phyloP scores from a whole-genome alignment of 2,888 invertebrate species.

The Microplitis manilae region DNA sequence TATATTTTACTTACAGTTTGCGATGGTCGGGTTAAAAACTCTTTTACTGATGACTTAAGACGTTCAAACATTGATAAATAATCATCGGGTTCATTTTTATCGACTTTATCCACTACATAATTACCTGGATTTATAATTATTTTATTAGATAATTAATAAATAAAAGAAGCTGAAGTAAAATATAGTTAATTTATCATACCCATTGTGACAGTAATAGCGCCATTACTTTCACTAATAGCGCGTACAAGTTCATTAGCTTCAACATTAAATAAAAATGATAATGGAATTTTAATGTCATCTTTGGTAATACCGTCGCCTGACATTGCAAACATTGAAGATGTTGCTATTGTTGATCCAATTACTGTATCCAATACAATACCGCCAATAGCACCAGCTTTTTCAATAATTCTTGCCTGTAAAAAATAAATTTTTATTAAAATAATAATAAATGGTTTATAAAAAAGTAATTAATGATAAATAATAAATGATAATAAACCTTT shows the following conservation, averaged over 20 bases:
- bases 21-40: conserved; percentile 63
- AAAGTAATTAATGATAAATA: background rate
- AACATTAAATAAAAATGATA: conserved; percentile 89
- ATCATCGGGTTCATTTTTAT: conserved; percentile 64
- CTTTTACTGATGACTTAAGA: conserved; percentile 65
- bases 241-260: conserved; percentile 82
- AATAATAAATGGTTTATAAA: background rate
- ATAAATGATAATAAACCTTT: conserved; percentile 75
- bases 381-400: conserved; percentile 86
- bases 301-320: conserved; percentile 86
- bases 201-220: conserved; percentile 62
- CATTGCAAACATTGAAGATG: conserved; percentile 94
- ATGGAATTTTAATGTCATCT: conserved; percentile 89
- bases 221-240: conserved; percentile 70
- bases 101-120: conserved; percentile 61
- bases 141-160: conserved; percentile 22
- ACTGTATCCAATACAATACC: conserved; percentile 91
- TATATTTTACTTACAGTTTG: conserved; percentile 56
- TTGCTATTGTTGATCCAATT: conserved; percentile 81
- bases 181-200: conserved; percentile 52
- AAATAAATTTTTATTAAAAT: background rate
- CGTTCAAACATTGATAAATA: conserved; percentile 67
- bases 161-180: conserved; percentile 3
- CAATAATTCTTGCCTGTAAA: conserved; percentile 81
- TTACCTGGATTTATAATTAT: conserved; percentile 53